These are phyloP conservation scores for Salvator merianae DNA, from an alignment of 2,113 vertebrate genomes.

Conservation along the genomic window DNA sequence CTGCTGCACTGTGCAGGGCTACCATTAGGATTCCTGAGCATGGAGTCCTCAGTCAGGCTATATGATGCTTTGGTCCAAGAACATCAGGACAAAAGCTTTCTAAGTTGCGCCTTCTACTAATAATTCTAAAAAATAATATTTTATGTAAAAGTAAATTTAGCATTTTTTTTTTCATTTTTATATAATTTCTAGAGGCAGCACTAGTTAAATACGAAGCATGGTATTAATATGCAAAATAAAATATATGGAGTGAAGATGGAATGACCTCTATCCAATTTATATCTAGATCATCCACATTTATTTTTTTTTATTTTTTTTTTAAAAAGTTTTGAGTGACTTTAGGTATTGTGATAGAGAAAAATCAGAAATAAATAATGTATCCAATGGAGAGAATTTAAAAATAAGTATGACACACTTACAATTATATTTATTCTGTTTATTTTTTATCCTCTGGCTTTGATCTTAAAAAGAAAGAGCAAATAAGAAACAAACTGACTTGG, in stretches of 20 bases:
- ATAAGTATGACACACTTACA: conserved; percentile 29
- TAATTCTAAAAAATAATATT: no score
- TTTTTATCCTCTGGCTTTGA: background rate
- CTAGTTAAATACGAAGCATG: background rate
- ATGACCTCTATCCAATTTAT: background rate
- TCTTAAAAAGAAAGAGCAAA: conserved; percentile 40
- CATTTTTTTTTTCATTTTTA: no score
- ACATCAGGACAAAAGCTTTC: no score
- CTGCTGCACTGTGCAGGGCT: no score
- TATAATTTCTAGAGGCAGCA: background rate
- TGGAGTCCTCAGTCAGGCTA: no score
- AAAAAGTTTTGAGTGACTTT: background rate
- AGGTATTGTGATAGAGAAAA: background rate
- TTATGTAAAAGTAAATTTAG: no score
- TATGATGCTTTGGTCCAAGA: no score
- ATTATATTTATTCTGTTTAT: conserved; percentile 6
- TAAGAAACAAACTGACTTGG: conserved; percentile 30
- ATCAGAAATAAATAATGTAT: conserved; percentile 34
- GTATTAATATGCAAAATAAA: background rate
- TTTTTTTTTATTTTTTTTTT: no score
- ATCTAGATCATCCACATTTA: background rate
- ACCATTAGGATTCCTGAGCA: no score
- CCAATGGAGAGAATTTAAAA: conserved; percentile 26
- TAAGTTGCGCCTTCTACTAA: no score
- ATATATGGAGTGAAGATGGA: background rate